Percentiles rank a stretch among this genome's conserved stretches.
These are phyloP conservation scores for Craseonycteris thonglongyai DNA, from an alignment of 2,113 vertebrate genomes.

Conservation along the genomic window DNA sequence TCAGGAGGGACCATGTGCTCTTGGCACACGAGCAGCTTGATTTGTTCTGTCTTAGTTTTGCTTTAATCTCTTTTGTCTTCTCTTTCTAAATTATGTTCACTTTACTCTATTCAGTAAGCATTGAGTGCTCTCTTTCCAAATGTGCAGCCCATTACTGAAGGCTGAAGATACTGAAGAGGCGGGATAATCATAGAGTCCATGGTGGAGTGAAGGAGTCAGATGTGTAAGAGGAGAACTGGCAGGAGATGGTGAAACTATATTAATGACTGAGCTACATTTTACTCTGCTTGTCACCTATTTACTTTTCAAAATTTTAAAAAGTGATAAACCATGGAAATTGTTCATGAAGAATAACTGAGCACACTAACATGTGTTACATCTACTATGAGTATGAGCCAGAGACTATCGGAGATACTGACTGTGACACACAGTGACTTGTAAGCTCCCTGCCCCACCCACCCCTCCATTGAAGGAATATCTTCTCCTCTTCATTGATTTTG, in stretches of 20 bases:
- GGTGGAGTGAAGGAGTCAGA: neutral
- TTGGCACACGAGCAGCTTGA: neutral
- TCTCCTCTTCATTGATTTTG: neutral
- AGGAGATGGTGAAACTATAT: neutral
- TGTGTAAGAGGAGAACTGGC: neutral
- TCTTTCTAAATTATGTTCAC: neutral
- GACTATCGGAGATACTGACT: rapidly evolving
- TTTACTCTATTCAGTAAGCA: neutral
- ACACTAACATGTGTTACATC: neutral
- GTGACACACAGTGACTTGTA: neutral
- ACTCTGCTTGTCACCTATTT: neutral
- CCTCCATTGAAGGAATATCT: rapidly evolving
- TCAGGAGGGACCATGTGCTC: neutral
- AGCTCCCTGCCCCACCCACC: neutral
- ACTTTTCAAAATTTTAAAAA: neutral
- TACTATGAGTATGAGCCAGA: rapidly evolving
- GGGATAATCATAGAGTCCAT: neutral
- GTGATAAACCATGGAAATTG: neutral
- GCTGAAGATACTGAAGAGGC: neutral
- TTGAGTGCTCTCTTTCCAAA: neutral
- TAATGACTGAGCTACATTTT: neutral
- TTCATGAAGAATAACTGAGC: neutral
- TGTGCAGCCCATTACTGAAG: neutral
- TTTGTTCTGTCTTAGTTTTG: neutral
- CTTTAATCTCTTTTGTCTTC: neutral